Percentiles rank a stretch among this genome's conserved stretches.
phyloP scores from a whole-genome alignment of 2,888 invertebrate species.

The Agrypnus murinus region DNA sequence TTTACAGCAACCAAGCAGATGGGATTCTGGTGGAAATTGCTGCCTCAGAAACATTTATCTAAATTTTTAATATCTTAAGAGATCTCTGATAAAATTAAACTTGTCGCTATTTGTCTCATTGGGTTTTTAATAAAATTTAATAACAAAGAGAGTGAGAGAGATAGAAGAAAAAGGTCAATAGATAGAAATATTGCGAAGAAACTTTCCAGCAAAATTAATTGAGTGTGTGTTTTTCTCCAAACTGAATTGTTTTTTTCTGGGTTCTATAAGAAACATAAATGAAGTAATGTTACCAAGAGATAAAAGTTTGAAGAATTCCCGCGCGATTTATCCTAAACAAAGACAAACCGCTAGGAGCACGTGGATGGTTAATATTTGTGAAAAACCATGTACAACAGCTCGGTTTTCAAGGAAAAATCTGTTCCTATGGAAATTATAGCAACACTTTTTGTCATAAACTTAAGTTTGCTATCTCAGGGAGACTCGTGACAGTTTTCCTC shows the following conservation, averaged over 20 bases:
- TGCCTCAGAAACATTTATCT: slow-evolving; percentile 39
- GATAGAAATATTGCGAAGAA: neutral
- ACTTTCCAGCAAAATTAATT: too few relatives aligned
- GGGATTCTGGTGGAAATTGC: slow-evolving; percentile 49
- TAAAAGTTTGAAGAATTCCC: neutral
- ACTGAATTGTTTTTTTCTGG: too few relatives aligned
- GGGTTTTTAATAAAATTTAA: slow-evolving; percentile 28
- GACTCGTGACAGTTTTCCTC: slow-evolving; percentile 42
- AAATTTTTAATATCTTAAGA: slow-evolving; percentile 48
- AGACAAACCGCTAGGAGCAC: neutral
- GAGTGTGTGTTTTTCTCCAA: neutral
- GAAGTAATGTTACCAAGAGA: neutral
- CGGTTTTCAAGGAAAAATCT: slow-evolving; percentile 26
- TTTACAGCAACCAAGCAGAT: slow-evolving; percentile 46
- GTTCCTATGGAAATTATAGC: slow-evolving; percentile 33
- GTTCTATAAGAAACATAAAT: too few relatives aligned
- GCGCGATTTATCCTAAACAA: neutral
- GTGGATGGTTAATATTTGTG: slow-evolving; percentile 8
- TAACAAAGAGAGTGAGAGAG: neutral
- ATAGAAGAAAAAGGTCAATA: too few relatives aligned
- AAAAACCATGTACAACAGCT: neutral
- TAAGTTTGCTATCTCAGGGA: slow-evolving; percentile 41
- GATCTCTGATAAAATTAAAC: slow-evolving; percentile 35
- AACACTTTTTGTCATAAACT: slow-evolving; percentile 40
- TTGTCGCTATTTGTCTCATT: slow-evolving; percentile 32